A percentile compares a stretch with the other conserved stretches of the same genome.
phyloP scores from a whole-genome alignment of 2,888 invertebrate species.

The Caenorhabditis sp. region DNA sequence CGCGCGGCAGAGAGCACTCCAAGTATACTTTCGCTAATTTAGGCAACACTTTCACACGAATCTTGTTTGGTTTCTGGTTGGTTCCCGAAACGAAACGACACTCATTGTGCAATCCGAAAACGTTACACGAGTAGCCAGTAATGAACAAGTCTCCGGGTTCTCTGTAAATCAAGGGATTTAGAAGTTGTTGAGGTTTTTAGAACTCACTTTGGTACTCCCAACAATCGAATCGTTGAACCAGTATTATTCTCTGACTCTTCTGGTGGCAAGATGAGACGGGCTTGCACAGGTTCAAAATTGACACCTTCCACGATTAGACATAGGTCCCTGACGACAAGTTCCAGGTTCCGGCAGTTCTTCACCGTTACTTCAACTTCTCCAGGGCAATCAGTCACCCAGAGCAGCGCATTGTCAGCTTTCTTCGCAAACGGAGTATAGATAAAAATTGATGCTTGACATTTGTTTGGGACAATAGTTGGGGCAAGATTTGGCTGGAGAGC shows the following conservation, averaged over 20 bases:
- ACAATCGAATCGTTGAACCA: conserved; percentile 71
- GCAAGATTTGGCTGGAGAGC: conserved; percentile 77
- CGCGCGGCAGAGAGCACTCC: conserved; percentile 75
- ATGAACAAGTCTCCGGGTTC: conserved; percentile 76
- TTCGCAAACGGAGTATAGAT: conserved; percentile 82
- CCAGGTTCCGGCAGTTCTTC: conserved; percentile 64
- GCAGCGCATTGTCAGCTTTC: conserved; percentile 54
- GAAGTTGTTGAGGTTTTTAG: neutral
- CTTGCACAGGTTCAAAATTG: conserved; percentile 78
- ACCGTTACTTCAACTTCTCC: conserved; percentile 68
- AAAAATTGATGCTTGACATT: conserved; percentile 73
- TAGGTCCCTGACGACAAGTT: conserved; percentile 74
- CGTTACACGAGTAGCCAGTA: conserved; percentile 79
- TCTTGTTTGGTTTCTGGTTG: conserved; percentile 45
- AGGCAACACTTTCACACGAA: conserved; percentile 69
- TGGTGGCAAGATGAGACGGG: conserved; percentile 77
- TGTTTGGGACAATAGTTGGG: conserved; percentile 72
- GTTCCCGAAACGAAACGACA: conserved; percentile 66
- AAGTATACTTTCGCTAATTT: conserved; percentile 62
- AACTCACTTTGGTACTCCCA: conserved; percentile 73
- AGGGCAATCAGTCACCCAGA: conserved; percentile 79
- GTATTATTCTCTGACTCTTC: conserved; percentile 52
- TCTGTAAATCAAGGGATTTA: conserved; percentile 59
- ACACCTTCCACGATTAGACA: conserved; percentile 77
- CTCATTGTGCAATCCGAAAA: conserved; percentile 78